Conservation (phyloP, 2,888 invertebrate genomes). For the Lasioglossum calceatum region DNA sequence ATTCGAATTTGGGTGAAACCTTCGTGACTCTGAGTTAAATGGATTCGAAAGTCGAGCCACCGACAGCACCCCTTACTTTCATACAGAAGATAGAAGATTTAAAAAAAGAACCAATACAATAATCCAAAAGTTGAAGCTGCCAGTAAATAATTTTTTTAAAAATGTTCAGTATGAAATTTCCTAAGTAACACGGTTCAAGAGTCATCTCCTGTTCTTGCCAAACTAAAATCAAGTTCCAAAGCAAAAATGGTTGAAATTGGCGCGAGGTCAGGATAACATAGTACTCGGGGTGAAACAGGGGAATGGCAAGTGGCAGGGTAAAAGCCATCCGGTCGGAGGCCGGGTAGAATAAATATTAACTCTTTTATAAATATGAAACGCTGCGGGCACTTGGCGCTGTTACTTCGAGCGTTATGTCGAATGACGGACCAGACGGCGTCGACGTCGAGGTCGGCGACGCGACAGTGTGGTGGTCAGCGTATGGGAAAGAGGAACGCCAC, state of each 20-base stretch:
- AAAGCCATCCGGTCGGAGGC: constrained; percentile 60
- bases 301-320: constrained; percentile 52
- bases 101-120: too few species aligned
- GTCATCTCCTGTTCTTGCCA: not conserved
- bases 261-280: too few species aligned
- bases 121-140: not conserved
- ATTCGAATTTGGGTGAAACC: too few species aligned
- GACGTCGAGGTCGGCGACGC: constrained; percentile 7
- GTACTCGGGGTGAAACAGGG: constrained; percentile 33
- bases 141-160: not conserved
- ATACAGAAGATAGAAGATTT: too few species aligned
- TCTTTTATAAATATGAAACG: constrained; percentile 74
- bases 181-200: not conserved
- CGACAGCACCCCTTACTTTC: too few species aligned
- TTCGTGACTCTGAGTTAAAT: too few species aligned
- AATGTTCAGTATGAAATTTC: not conserved
- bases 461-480: not conserved
- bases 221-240: not conserved
- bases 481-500: constrained; percentile 50
- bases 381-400: constrained; percentile 56
- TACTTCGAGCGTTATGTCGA: constrained; percentile 24
- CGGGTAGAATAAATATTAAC: constrained; percentile 69
- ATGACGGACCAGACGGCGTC: constrained; percentile 29
- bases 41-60: too few species aligned
- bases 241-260: not conserved